Percentiles rank a stretch among this genome's conserved stretches.
These are phyloP conservation scores for Yponomeuta evonymella DNA, from an alignment of 2,888 invertebrate species.

Conservation along the genomic window DNA sequence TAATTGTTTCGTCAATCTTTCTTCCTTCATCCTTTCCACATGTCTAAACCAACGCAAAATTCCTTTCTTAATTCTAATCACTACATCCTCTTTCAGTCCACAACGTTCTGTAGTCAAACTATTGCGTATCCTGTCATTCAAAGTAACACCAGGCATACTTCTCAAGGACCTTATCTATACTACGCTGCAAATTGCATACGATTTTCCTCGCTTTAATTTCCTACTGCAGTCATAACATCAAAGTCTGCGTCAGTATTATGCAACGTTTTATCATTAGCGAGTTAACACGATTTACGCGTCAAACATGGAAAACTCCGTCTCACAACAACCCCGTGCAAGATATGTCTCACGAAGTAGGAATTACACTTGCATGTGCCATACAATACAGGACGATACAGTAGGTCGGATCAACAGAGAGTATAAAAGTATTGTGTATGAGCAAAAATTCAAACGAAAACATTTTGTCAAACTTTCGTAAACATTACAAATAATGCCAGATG, in stretches of 20 bases:
- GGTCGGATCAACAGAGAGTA: not conserved
- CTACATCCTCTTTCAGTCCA: no score
- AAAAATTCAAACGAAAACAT: no score
- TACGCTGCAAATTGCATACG: not conserved
- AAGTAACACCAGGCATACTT: no score
- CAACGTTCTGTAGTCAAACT: no score
- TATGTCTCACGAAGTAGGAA: not conserved
- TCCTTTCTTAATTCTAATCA: no score
- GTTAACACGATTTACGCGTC: not conserved
- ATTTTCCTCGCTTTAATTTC: not conserved
- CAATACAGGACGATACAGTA: not conserved
- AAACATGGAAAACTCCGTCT: constrained; percentile 3
- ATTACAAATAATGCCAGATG: no score
- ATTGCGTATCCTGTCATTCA: no score
- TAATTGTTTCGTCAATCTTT: no score
- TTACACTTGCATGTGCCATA: not conserved
- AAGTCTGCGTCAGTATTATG: not conserved
- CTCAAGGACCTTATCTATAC: no score
- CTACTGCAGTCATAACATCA: not conserved
- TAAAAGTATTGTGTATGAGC: not conserved
- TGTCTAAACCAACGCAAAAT: no score
- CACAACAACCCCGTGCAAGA: not conserved
- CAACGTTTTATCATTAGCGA: not conserved
- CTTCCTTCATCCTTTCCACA: no score
- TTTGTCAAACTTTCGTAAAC: no score